Percentiles rank a stretch among this genome's conserved stretches.
phyloP scores from a whole-genome alignment of 2,113 vertebrate genomes.

The Chascanopsetta lugubris region DNA sequence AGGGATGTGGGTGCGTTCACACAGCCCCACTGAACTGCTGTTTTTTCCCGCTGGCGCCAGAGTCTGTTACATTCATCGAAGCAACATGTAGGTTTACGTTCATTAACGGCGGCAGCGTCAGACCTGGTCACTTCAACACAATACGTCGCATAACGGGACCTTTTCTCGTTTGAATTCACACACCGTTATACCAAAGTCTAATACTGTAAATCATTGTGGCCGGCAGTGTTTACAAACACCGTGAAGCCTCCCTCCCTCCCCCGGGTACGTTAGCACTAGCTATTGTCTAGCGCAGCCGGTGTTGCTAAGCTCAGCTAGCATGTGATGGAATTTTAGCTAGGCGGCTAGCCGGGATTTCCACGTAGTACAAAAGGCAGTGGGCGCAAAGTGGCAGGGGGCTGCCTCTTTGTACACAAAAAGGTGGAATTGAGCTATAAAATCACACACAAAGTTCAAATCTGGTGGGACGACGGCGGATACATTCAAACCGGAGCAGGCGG shows the following conservation, averaged over 20 bases:
- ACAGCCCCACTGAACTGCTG: neutral
- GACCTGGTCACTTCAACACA: neutral
- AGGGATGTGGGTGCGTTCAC: neutral
- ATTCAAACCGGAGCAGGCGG: neutral
- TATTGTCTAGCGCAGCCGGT: slow-evolving; percentile 43
- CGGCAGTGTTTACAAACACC: slow-evolving; percentile 59
- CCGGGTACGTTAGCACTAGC: neutral
- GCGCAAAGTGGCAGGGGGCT: neutral
- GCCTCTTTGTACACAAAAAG: accelerated
- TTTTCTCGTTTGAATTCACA: too few species aligned
- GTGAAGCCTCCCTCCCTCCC: neutral
- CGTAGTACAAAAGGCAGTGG: neutral
- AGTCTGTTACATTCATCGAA: neutral
- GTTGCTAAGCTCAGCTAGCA: slow-evolving; percentile 27
- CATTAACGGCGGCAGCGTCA: neutral
- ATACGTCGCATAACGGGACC: accelerated
- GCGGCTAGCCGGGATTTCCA: neutral
- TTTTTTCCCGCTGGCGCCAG: slow-evolving; percentile 10
- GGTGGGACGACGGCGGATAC: too few species aligned
- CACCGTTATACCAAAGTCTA: too few species aligned
- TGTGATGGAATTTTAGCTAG: slow-evolving; percentile 60
- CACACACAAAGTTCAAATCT: too few species aligned
- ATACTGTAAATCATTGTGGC: neutral
- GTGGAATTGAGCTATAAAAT: neutral
- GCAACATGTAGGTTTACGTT: slow-evolving; percentile 15